These are phyloP conservation scores for Mormoops blainvillei DNA, from an alignment of 2,113 vertebrate genomes.

Conservation along the genomic window DNA sequence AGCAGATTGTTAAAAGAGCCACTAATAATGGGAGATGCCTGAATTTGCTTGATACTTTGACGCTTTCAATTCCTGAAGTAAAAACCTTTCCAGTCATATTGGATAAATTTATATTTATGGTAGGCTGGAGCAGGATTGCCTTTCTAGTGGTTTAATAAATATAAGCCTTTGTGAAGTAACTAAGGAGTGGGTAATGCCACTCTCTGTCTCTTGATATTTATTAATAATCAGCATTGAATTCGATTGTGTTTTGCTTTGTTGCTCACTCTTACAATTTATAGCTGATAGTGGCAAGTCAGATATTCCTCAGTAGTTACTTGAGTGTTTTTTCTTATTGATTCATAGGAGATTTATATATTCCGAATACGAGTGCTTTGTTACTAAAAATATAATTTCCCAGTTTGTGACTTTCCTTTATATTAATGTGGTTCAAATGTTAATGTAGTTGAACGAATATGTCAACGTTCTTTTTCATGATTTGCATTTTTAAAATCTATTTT, in stretches of 20 bases:
- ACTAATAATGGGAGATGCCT: neutral
- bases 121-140: neutral
- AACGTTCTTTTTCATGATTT: neutral
- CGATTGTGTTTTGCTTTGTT: constrained; percentile 7
- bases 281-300: neutral
- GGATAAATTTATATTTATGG: neutral
- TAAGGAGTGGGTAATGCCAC: neutral
- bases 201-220: neutral
- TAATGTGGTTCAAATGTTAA: neutral
- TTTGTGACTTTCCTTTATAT: neutral
- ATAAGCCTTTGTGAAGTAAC: neutral
- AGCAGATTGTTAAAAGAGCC: neutral
- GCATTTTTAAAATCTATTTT: neutral
- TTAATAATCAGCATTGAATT: neutral
- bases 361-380: neutral
- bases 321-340: neutral
- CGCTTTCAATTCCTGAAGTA: neutral
- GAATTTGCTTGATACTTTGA: neutral
- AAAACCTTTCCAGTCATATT: neutral
- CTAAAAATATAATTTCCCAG: neutral
- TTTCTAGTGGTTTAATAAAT: constrained; percentile 12
- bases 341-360: neutral
- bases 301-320: neutral
- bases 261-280: neutral
- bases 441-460: neutral